Evolutionary conservation across 2,113 vertebrate species (phyloP).

Genomic region (Phocoena sinus): DNA sequence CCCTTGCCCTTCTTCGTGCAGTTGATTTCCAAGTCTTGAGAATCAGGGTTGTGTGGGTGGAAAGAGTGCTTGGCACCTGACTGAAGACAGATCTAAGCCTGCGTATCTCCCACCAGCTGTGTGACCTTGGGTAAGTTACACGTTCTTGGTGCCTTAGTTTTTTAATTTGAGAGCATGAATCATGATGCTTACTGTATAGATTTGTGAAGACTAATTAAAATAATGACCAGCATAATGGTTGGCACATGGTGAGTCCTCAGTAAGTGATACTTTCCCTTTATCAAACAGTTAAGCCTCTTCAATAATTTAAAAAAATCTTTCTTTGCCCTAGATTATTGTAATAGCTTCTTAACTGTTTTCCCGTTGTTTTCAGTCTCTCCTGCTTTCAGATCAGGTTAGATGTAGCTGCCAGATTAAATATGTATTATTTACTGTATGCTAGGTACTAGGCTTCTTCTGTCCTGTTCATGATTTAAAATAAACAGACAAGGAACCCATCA

Average conservation of each 20-base stretch:
- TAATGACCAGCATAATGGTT: neutral
- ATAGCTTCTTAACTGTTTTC: neutral
- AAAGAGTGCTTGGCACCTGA: neutral
- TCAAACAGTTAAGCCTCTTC: neutral
- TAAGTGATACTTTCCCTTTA: neutral
- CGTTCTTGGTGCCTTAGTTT: neutral
- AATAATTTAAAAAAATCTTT: neutral
- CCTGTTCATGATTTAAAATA: neutral
- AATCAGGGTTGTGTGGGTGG: neutral
- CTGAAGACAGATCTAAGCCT: neutral
- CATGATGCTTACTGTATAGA: neutral
- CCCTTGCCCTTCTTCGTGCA: neutral
- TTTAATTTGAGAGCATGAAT: neutral
- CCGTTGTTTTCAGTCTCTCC: neutral
- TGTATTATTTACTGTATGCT: slow-evolving; percentile 5
- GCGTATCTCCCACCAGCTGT: neutral
- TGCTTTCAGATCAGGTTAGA: slow-evolving; percentile 16
- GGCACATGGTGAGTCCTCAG: neutral
- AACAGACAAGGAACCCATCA: neutral
- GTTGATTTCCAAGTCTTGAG: neutral
- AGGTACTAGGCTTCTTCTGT: neutral
- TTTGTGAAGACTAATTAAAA: neutral
- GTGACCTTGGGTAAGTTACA: neutral
- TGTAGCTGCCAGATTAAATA: slow-evolving; percentile 38
- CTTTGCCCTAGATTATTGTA: neutral